Evolutionary conservation across 1,140 invertebrate species (phyloP), one percentile per base, ranked within the genome.

Genomic region (Drosophila quadrilineata): DNA sequence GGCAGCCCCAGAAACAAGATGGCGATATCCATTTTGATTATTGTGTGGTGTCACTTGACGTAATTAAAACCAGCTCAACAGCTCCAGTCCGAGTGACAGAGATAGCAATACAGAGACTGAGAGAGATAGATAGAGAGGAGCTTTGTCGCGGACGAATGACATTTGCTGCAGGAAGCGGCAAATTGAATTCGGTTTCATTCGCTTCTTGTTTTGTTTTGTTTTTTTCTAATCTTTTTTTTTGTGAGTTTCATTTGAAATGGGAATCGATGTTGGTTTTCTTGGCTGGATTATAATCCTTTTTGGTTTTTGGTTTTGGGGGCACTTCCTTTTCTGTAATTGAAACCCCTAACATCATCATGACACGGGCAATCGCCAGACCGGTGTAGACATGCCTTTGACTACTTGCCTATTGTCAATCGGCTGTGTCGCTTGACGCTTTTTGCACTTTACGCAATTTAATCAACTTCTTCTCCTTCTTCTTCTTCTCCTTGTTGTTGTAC

Each of bases 381-480:
- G 35, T 6, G 33, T 50, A 56, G 65, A 53, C 71, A 85, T 73
- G 73, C 73, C 71, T 84, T 73, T 57, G 71, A 41, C 75, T n/a
- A n/a, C n/a, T 62, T 40, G 45, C 17, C 52, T 22, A 36, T 67
- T 73, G 54, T 66, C 72, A 68, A 64, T 69, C 56, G 60, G 35
- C 63, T 56, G n/a, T 31, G 33, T 58, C 52, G 59, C 62, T 66
- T n/a, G n/a, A n/a, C n/a, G 29, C 43, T n/a, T n/a, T 45, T 75
- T 43, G 69, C 76, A 72, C 63, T 82, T 76, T 69, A 72, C 77
- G 69, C 77, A 82, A 77, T 82, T 85, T 85, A 84, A 84, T 84
- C 77, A 84, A 84, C 64, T 84, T 74, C 77, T 59, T 62, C 73
- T 84, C 72, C 63, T 62, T 48, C 36, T 36, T 2, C 10, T 40